phyloP scores from a whole-genome alignment of 2,113 vertebrate species.

The Halichoerus grypus region DNA sequence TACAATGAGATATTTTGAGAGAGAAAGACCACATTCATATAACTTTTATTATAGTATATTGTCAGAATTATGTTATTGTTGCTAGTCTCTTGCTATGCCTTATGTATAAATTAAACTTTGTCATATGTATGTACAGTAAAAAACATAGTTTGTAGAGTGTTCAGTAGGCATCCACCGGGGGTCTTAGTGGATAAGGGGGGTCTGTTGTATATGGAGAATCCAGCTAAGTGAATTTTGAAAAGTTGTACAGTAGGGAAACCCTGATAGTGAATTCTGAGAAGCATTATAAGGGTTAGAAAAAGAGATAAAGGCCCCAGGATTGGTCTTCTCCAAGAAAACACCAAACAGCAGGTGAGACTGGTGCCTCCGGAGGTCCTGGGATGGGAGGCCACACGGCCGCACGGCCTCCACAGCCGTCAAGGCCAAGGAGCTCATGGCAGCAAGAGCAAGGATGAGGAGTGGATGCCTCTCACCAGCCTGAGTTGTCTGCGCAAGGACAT shows the following conservation, averaged over 20 bases:
- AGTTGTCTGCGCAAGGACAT: neutral
- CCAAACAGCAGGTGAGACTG: fast-evolving
- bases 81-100: neutral
- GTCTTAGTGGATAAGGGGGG: neutral
- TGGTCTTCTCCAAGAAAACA: neutral
- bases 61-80: neutral
- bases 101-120: neutral
- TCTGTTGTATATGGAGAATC: neutral
- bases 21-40: neutral
- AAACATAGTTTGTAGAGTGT: neutral
- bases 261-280: neutral
- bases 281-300: neutral
- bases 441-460: neutral
- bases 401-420: neutral
- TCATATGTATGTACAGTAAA: neutral
- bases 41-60: neutral
- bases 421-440: neutral
- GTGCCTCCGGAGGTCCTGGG: neutral
- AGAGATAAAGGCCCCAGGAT: neutral
- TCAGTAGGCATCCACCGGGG: neutral
- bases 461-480: neutral
- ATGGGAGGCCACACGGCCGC: neutral
- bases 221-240: neutral
- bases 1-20: neutral
- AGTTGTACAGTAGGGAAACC: neutral